phyloP scores from a whole-genome alignment of 2,888 invertebrate species.

The Apomyelois bistriatella region DNA sequence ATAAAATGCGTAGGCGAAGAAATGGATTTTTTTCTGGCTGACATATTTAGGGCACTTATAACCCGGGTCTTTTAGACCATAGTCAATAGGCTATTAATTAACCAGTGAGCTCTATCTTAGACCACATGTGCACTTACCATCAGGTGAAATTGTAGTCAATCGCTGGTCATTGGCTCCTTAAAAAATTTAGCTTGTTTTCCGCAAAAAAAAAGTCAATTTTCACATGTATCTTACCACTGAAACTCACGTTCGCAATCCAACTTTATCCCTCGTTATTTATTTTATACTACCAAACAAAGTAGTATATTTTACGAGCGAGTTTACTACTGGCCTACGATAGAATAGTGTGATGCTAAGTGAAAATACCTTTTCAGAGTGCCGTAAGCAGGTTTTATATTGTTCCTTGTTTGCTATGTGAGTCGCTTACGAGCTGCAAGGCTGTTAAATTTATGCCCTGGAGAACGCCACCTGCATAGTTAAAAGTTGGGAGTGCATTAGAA shows the following conservation, averaged over 20 bases:
- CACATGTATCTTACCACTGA: not conserved
- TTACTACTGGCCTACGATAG: slow-evolving; percentile 34
- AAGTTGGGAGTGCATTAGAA: slow-evolving; percentile 33
- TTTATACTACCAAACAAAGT: slow-evolving; percentile 28
- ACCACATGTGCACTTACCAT: no score
- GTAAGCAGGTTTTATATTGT: slow-evolving; percentile 39
- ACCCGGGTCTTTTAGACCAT: no score
- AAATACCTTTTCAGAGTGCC: slow-evolving; percentile 31
- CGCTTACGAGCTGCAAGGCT: slow-evolving; percentile 36
- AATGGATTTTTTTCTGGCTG: no score
- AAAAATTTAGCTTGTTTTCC: no score
- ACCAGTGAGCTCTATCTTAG: no score
- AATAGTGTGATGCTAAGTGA: slow-evolving; percentile 38
- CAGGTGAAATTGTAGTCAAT: no score
- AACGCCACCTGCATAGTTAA: slow-evolving; percentile 33
- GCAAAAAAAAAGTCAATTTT: no score
- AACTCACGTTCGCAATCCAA: slow-evolving; percentile 10
- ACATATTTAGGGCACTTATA: no score
- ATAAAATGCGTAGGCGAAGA: no score
- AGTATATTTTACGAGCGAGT: slow-evolving; percentile 29
- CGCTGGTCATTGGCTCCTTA: no score
- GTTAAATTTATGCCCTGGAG: slow-evolving; percentile 44
- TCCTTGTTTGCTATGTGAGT: slow-evolving; percentile 36
- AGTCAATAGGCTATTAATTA: no score
- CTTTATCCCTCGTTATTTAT: slow-evolving; percentile 28